A percentile compares a stretch with the other conserved stretches of the same genome.
phyloP scores from a whole-genome alignment of 2,888 invertebrate species.

The Margaritifera margaritifera region DNA sequence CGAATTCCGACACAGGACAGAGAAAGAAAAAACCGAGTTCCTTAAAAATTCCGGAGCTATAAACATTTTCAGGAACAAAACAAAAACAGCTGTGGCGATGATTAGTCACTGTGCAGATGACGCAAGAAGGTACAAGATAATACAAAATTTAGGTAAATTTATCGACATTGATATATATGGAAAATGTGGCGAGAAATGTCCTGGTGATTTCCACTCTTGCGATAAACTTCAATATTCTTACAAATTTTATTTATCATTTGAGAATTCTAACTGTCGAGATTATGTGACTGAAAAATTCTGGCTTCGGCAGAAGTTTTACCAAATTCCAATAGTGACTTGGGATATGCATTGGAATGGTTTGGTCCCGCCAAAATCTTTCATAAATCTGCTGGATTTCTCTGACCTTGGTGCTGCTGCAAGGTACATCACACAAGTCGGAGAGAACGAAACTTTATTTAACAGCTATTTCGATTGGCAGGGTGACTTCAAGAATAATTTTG shows the following conservation, averaged over 20 bases:
- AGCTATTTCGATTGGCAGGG: conserved; percentile 11
- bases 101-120: conserved; percentile 7
- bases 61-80: conserved; percentile 9
- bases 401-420: conserved; percentile 1
- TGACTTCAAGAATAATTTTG: not conserved
- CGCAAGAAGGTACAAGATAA: conserved; percentile 1
- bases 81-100: conserved; percentile 8
- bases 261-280: not conserved
- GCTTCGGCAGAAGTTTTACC: conserved; percentile 3
- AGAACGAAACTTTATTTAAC: conserved; percentile 5
- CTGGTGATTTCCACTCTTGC: no score
- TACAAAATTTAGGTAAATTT: conserved; percentile 3
- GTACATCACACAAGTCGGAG: not conserved
- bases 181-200: conserved; percentile 4
- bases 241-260: no score
- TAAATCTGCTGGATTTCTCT: conserved; percentile 3
- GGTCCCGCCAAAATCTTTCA: conserved; percentile 7
- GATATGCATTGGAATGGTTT: conserved; percentile 3
- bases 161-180: conserved; percentile 9
- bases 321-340: conserved; percentile 9
- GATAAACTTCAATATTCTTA: no score
- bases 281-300: conserved; percentile 13
- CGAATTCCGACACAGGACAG: not conserved
- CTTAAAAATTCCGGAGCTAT: not conserved
- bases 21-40: not conserved